Conservation (phyloP, 2,113 vertebrate species). For the Istiophorus platypterus region DNA sequence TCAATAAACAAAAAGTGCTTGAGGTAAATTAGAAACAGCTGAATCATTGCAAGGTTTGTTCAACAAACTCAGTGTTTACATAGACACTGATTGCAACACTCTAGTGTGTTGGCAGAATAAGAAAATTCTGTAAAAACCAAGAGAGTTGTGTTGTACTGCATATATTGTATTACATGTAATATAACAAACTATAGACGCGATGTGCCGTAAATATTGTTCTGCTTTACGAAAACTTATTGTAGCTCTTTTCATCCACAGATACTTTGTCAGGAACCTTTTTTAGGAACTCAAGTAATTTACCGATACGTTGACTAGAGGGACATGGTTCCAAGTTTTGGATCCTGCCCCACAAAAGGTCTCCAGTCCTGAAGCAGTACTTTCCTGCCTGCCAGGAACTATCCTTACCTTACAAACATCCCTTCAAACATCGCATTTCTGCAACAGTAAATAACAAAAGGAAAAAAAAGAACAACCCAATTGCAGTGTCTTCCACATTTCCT, state of each 20-base stretch:
- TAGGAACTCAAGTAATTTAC: not conserved
- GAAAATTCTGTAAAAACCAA: not conserved
- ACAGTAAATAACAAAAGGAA: not conserved
- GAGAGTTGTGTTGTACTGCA: not conserved
- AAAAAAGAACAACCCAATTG: not conserved
- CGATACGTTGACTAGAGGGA: not conserved
- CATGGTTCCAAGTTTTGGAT: conserved; percentile 7
- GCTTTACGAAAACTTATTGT: not conserved
- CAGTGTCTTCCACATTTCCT: not conserved
- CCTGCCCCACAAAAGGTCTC: not conserved
- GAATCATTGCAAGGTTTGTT: conserved; percentile 7
- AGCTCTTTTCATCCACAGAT: not conserved
- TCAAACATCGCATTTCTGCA: not conserved
- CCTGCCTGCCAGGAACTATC: not conserved
- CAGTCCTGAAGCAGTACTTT: not conserved
- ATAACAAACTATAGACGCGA: not conserved
- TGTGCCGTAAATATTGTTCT: not conserved
- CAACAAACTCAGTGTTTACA: conserved; percentile 18
- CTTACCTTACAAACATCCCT: not conserved
- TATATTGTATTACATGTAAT: not conserved
- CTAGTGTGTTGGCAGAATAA: not conserved
- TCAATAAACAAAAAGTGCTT: not conserved
- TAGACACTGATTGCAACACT: not conserved
- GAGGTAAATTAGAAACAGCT: conserved; percentile 7
- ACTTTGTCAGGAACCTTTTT: not conserved